phyloP scores from a whole-genome alignment of 2,888 invertebrate species.

The Cepaea hortensis region DNA sequence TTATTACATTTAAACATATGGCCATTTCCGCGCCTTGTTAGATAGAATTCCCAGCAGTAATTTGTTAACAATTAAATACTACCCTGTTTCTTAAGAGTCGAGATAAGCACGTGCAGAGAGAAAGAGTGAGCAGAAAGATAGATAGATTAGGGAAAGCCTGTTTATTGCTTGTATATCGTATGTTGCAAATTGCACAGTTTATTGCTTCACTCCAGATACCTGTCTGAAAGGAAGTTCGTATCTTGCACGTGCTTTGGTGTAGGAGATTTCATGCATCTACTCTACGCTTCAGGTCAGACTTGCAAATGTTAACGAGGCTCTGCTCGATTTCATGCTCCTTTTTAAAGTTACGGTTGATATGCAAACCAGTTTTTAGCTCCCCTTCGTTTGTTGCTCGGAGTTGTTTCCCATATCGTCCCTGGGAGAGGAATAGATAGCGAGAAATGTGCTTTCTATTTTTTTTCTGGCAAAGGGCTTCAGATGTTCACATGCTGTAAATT shows the following conservation, averaged over 20 bases:
- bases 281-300: neutral
- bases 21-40: neutral
- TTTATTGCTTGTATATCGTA: neutral
- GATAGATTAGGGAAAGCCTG: neutral
- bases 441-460: neutral
- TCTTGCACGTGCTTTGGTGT: neutral
- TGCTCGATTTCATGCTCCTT: neutral
- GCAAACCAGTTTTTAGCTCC: neutral
- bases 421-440: no score
- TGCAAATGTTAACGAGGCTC: neutral
- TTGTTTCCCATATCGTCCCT: no score
- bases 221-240: neutral
- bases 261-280: neutral
- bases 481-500: no score
- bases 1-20: no score
- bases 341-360: neutral
- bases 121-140: neutral
- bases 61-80: neutral
- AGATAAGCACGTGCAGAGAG: neutral
- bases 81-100: neutral
- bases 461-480: neutral
- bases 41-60: neutral
- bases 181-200: neutral
- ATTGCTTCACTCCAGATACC: neutral
- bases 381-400: no score